Evolutionary conservation across 2,888 invertebrate genomes (phyloP), one percentile per base, ranked within the genome.

Genomic region (Aporophyla lueneburgensis): DNA sequence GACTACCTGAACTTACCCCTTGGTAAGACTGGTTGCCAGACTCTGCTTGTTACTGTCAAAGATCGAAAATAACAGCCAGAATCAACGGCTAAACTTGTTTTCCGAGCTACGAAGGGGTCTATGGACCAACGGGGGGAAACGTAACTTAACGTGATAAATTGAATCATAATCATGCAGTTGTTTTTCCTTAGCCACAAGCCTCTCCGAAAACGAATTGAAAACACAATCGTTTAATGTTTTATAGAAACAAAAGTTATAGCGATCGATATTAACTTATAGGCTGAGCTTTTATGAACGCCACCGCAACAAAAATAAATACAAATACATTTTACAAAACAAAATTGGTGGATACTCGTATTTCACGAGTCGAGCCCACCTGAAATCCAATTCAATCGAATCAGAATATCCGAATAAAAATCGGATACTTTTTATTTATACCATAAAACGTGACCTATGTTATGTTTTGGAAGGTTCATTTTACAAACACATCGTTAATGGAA

Each of bases 331-430:
- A n/a, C 19, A n/a, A 51, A 33, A 33, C 27, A 58, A 78, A 77
- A 68, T 71, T 62, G 27, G n/a, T 27, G 58, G 16, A 19, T 58
- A 54, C 71, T 83, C 80, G 71, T 83, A 83, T 78, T 78, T 80
- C 67, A 71, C 43, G 51, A 19, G 46, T 43, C 43, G 46, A 43
- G 56, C 68, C 54, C 27, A 72, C 69, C 54, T 66, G 80, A 72
- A 81, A 65, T 56, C 51, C 54, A 19, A 65, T 68, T 81, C 79
- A 69, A 58, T 27, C 27, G 65, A 79, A 56, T 53, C 63, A 65
- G 53, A 68, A 65, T 71, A n/a, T 46, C 9, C 54, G 72, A 68
- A 79, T 67, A 71, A 72, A 80, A 83, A 72, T 58, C 68, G 68
- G 56, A 53, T 65, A 79, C 72, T 72, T 72, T 77, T 79, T 78